Evolutionary conservation across 2,113 vertebrate genomes (phyloP), one percentile per base, ranked within the genome.

Genomic region (Oncorhynchus mykiss): DNA sequence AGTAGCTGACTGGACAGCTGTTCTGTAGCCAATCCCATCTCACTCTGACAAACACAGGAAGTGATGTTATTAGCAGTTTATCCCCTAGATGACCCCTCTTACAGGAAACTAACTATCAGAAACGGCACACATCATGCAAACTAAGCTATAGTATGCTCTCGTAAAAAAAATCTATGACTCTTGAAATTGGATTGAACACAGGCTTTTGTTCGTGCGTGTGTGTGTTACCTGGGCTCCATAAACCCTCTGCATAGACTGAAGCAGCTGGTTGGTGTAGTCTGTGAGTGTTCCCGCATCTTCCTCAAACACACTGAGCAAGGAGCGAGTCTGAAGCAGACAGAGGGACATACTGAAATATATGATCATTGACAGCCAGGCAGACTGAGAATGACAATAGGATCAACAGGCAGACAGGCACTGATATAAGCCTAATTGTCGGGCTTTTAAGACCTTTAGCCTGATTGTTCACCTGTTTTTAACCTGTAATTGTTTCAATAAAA

Each of bases 291-390:
- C 95, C 0, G 96, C 95, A 96, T 99, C 98, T 85, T 99, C 98
- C 80, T 99, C 98, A 91, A 99, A 99, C 2, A 99, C 98, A 31
- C 98, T 99, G 80, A 99, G 95, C 88, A 99, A 85, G 62, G 97
- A 98, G 24, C 97, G 96, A 64, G 97, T 96, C 97, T 99, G 67
- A 72, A 48, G 72, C 20, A 84, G 51, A 45, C 39, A 78, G 65
- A 62, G 29, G 4, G 16, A 64, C 7, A 77, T 68, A 68, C 13
- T 25, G 18, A 25, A 6, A 29, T 20, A 69, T 27, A 39, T 25
- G 14, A 45, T 22, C 3, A 73, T 64, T 22, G 31, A 39, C 20
- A 66, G 3, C 48, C 20, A 2, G 71, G 59, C 24, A 72, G 39
- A 45, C 39, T 39, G 39, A 39, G 39, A 39, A 7, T 7, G 5